Base-by-base conservation (phyloP, 2,888 invertebrate species). In the Lobophora halterata region DNA sequence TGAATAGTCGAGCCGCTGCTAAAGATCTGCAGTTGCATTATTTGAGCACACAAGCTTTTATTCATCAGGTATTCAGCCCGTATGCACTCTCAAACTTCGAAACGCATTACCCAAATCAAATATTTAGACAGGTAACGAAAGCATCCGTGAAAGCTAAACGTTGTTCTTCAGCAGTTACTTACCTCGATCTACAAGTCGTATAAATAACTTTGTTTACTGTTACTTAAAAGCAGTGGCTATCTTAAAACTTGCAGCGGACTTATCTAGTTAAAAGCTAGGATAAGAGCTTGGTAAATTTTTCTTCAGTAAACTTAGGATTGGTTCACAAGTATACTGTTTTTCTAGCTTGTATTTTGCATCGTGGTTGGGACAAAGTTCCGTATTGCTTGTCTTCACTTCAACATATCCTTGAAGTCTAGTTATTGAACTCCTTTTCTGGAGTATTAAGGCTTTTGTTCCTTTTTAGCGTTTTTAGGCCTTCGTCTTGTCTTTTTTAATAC, bases 51-150 rank as follows among this genome's bases (percentile, higher is more conserved):
- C 37, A 13, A 43, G 33, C 43, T 6, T 5, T 26, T 24, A 23
- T 12, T 18, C 0, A 8, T 7, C 24, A 5, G 9, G 7, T 12
- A 10, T 42, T 26, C 52, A 42, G 44, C 55, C 53, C 53, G 51
- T 52, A 51, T 58, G 58, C 52, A 51, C 54, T 56, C 49, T 26
- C 33, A 12, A 47, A 41, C 48, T 39, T 24, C 48, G 41, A 47
- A 64, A 55, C 50, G 63, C 71, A 71, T 73, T 72, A 71, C 63
- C 51, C 54, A 60, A 65, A 43, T 60, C 63, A 70, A 80, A 79
- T 78, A 78, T 79, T 80, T 76, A 70, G 59, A 62, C 64, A 61
- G 58, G 57, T 46, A 46, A 40, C 36, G 37, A 39, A 35, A 20
- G 52, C 43, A 50, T 42, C 38, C 56, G 66, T 66, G 64, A 67